Conservation (phyloP, 2,113 vertebrate species). For the Elanoides forficatus region DNA sequence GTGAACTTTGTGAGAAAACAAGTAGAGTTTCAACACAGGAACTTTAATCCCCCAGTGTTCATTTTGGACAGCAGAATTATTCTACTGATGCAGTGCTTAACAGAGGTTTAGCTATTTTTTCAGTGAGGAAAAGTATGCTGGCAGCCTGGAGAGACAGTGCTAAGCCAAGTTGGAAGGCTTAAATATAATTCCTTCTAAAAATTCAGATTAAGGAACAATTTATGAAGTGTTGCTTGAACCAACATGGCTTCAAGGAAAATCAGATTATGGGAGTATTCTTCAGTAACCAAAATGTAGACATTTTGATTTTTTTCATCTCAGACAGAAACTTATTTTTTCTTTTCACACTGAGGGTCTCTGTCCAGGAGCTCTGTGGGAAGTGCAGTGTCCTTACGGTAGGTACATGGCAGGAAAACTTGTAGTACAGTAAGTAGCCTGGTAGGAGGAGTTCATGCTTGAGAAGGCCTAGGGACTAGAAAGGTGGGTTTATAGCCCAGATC, state of each 20-base stretch:
- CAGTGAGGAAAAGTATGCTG: conserved; percentile 17
- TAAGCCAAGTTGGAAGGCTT: conserved; percentile 60
- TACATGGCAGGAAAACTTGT: not conserved
- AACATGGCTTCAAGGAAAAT: conserved; percentile 39
- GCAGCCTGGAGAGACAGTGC: not conserved
- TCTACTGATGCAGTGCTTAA: conserved; percentile 34
- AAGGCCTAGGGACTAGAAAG: not conserved
- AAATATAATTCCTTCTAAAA: conserved; percentile 49
- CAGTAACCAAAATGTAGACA: not conserved
- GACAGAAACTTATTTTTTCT: not conserved
- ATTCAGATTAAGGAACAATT: conserved; percentile 59
- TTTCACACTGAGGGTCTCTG: conserved; percentile 12
- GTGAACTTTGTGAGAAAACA: not conserved
- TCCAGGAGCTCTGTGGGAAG: not conserved
- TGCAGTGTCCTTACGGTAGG: not conserved
- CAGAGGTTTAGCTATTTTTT: conserved; percentile 54
- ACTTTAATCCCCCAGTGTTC: not conserved
- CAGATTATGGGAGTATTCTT: conserved; percentile 10
- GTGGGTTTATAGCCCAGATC: not conserved
- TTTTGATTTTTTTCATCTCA: not conserved
- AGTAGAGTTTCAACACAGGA: not conserved
- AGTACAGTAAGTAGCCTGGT: not conserved
- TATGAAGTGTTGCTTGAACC: conserved; percentile 51
- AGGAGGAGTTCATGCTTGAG: not conserved
- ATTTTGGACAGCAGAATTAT: conserved; percentile 18